Percentiles rank a stretch among this genome's conserved stretches.
These are phyloP conservation scores for Perodicticus potto DNA, from an alignment of 2,797 vertebrate species.

Conservation along the genomic window DNA sequence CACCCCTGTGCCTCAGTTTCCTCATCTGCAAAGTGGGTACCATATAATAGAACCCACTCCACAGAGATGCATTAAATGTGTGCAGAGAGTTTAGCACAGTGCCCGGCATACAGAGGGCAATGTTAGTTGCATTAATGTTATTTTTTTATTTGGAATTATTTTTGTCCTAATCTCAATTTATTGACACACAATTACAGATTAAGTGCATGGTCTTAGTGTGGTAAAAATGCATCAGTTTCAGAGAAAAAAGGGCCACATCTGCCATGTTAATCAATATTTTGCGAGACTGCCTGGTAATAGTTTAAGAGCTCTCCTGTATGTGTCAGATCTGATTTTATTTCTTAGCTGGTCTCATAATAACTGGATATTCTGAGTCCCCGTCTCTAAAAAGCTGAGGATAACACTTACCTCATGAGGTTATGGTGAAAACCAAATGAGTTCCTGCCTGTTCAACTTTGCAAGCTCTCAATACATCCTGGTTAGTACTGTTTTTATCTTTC, in stretches of 20 bases:
- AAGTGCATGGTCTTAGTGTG: neutral
- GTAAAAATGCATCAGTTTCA: neutral
- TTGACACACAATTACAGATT: neutral
- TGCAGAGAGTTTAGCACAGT: too few species aligned
- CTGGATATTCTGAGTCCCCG: neutral
- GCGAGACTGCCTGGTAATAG: neutral
- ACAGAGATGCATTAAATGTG: neutral
- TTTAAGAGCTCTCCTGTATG: neutral
- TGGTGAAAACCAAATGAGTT: neutral
- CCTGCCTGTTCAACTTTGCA: neutral
- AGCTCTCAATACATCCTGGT: too few species aligned
- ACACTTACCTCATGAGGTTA: neutral
- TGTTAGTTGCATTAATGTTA: neutral
- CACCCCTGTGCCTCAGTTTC: constrained; percentile 1
- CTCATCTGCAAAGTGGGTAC: neutral
- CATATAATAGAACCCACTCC: neutral
- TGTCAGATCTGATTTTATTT: neutral
- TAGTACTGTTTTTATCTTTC: too few species aligned
- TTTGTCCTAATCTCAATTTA: neutral
- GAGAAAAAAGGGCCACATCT: neutral
- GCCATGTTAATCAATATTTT: neutral
- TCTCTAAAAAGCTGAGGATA: neutral
- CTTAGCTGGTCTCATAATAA: neutral
- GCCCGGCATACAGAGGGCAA: neutral
- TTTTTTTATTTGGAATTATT: neutral